Percentiles rank a stretch among this genome's conserved stretches.
Evolutionary conservation across 2,797 vertebrate species (phyloP).

Genomic region (Argya squamiceps): DNA sequence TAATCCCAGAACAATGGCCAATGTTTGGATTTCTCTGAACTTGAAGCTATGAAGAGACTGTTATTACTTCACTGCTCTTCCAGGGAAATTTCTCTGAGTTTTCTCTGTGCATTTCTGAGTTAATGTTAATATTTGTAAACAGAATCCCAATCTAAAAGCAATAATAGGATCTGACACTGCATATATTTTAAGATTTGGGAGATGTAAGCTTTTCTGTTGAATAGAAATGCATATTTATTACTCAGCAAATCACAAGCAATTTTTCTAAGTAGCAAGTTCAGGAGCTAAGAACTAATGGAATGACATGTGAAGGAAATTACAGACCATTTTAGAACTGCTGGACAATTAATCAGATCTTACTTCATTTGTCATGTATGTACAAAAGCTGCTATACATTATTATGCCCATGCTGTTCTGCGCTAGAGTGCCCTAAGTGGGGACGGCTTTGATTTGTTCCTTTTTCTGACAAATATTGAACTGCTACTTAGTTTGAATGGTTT

Average conservation of each 20-base stretch:
- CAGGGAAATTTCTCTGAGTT: background rate
- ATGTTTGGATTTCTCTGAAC: background rate
- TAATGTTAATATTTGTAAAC: background rate
- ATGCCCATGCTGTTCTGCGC: background rate
- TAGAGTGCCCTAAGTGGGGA: background rate
- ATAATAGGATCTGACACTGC: background rate
- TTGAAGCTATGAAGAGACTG: background rate
- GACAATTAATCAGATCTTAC: constrained; percentile 42
- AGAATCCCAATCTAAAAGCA: background rate
- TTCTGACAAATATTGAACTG: background rate
- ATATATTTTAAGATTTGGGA: background rate
- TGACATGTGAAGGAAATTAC: constrained; percentile 40
- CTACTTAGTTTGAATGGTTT: constrained; percentile 2
- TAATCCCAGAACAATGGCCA: background rate
- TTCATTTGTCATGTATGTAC: constrained; percentile 35
- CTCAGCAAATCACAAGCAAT: constrained; percentile 22
- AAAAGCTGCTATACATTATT: constrained; percentile 37
- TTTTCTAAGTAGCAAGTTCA: constrained; percentile 31
- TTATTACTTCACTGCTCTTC: background rate
- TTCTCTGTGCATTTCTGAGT: background rate
- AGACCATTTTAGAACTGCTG: constrained; percentile 2
- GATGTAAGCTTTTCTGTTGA: constrained; percentile 6
- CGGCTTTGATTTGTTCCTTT: constrained; percentile 33
- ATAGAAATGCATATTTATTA: background rate
- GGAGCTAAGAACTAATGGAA: constrained; percentile 30